phyloP scores from a whole-genome alignment of 2,797 vertebrate genomes.

The Cichlasoma orientale region DNA sequence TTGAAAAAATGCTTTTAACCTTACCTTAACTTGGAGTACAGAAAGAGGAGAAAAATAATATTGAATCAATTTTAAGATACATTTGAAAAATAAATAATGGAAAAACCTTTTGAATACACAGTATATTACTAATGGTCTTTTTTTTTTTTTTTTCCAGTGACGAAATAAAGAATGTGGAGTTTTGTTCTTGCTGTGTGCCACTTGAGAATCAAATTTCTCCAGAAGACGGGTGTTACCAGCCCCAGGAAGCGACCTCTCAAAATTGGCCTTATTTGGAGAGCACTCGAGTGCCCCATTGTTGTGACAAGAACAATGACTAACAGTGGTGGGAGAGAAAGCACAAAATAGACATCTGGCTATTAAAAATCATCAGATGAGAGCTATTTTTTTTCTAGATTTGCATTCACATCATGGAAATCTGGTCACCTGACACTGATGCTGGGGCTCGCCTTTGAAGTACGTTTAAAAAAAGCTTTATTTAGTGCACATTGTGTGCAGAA shows the following conservation, averaged over 20 bases:
- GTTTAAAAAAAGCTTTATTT: conserved; percentile 84
- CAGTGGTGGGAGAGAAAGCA: conserved; percentile 68
- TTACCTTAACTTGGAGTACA: not conserved
- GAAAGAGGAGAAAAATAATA: not conserved
- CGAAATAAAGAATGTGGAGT: not conserved
- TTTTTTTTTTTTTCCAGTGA: not conserved
- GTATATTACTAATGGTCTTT: not conserved
- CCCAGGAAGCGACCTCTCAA: conserved; percentile 64
- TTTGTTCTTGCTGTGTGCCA: conserved; percentile 18
- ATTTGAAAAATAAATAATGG: not conserved
- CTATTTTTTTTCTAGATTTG: conserved; percentile 55
- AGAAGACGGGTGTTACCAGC: conserved; percentile 34
- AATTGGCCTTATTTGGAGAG: conserved; percentile 71
- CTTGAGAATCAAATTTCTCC: conserved; percentile 50
- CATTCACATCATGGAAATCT: conserved; percentile 72
- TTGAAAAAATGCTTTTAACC: not conserved
- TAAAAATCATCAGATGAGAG: conserved; percentile 56
- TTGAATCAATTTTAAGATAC: not conserved
- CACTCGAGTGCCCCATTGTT: conserved; percentile 65
- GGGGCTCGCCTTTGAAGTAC: conserved; percentile 84
- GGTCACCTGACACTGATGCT: conserved; percentile 61
- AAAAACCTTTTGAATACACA: not conserved
- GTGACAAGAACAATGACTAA: conserved; percentile 77
- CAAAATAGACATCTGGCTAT: conserved; percentile 58
- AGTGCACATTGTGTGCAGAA: conserved; percentile 89